Evolutionary conservation across 2,113 vertebrate species (phyloP).

Genomic region (Laticauda laticaudata): DNA sequence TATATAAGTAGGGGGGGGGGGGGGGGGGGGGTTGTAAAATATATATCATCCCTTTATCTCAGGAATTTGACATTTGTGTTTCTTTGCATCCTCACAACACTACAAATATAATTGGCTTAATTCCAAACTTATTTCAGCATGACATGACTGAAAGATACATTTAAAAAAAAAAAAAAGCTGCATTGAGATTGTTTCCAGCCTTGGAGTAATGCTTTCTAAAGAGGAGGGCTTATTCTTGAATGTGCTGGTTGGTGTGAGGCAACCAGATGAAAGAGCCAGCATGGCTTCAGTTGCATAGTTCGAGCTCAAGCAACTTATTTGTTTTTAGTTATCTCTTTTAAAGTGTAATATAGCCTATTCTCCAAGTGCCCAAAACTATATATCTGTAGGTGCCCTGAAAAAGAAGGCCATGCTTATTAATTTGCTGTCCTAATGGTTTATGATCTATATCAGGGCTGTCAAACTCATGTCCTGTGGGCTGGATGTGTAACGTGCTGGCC

Average conservation of each 20-base stretch:
- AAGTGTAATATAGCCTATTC: conserved; percentile 67
- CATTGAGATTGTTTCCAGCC: conserved; percentile 63
- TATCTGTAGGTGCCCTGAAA: conserved; percentile 67
- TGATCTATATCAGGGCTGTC: conserved; percentile 37
- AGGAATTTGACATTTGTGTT: conserved; percentile 53
- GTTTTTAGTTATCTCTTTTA: conserved; percentile 65
- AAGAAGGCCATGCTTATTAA: conserved; percentile 64
- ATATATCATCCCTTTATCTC: conserved; percentile 40
- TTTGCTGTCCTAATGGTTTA: conserved; percentile 61
- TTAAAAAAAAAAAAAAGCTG: conserved; percentile 47
- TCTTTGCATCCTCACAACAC: conserved; percentile 51
- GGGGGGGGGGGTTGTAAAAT: neutral
- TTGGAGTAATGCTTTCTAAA: conserved; percentile 61
- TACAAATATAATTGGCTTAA: conserved; percentile 65
- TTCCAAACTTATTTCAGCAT: conserved; percentile 66
- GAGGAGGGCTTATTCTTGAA: conserved; percentile 45
- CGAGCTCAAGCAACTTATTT: conserved; percentile 56
- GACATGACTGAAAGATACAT: conserved; percentile 9
- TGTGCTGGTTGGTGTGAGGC: conserved; percentile 59
- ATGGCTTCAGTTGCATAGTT: conserved; percentile 63
- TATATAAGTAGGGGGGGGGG: too few relatives aligned
- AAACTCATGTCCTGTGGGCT: too few relatives aligned
- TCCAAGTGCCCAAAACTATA: conserved; percentile 67
- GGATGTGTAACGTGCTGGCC: too few relatives aligned
- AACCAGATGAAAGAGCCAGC: conserved; percentile 66